Conservation (phyloP, 2,113 vertebrate genomes). For the Oxyura jamaicensis region DNA sequence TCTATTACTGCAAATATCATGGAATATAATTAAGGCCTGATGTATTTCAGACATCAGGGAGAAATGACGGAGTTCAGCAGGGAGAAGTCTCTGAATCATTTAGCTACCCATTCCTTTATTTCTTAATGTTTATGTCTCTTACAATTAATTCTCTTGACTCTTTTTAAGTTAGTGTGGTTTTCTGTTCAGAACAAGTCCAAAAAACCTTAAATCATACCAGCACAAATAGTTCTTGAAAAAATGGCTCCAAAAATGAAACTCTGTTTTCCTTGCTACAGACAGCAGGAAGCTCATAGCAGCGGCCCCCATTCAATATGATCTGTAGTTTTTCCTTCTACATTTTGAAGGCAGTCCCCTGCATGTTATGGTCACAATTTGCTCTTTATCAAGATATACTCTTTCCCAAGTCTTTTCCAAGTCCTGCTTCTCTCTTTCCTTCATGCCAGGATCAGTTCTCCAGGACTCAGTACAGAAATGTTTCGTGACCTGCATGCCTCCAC, state of each 20-base stretch:
- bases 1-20: neutral
- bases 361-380: fast-evolving
- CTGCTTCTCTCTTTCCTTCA: neutral
- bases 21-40: neutral
- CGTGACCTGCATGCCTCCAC: fast-evolving
- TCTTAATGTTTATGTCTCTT: neutral
- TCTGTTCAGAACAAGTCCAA: neutral
- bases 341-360: fast-evolving
- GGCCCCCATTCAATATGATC: neutral
- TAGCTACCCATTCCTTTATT: neutral
- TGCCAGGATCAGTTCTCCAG: neutral
- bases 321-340: neutral
- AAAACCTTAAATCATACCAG: neutral
- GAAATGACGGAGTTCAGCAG: neutral
- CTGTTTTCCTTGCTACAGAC: neutral
- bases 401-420: no score
- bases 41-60: neutral
- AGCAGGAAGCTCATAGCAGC: fast-evolving
- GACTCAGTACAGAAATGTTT: neutral
- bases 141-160: neutral
- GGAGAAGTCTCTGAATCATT: neutral
- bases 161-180: neutral
- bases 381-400: neutral
- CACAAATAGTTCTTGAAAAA: neutral
- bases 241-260: neutral